Percentiles rank a stretch among this genome's conserved stretches.
phyloP scores from a whole-genome alignment of 2,113 vertebrate species.

The Castor canadensis region DNA sequence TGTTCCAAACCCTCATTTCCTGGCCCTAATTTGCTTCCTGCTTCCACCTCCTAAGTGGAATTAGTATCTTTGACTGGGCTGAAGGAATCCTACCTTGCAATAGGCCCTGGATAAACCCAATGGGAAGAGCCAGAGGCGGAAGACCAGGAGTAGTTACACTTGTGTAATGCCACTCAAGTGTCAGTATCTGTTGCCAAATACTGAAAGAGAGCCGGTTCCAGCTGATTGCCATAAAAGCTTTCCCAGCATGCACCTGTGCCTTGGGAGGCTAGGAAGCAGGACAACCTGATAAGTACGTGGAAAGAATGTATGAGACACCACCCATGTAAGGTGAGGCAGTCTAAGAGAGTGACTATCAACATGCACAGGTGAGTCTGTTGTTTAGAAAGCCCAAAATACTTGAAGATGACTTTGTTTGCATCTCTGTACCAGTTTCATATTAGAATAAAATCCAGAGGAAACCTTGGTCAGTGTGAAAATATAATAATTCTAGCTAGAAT shows the following conservation, averaged over 20 bases:
- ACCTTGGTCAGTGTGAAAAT: not conserved
- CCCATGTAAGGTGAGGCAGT: not conserved
- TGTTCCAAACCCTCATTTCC: not conserved
- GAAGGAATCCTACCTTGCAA: constrained; percentile 1
- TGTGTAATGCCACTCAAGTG: constrained; percentile 50
- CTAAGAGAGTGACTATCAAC: accelerated
- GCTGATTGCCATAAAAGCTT: not conserved
- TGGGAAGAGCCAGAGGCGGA: not conserved
- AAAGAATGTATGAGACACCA: not conserved
- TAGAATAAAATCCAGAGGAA: not conserved
- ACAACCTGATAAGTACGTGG: not conserved
- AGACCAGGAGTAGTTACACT: constrained; percentile 37
- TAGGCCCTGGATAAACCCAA: not conserved
- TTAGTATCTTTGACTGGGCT: not conserved
- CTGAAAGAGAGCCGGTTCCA: constrained; percentile 32
- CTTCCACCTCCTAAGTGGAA: not conserved
- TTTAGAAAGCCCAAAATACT: not conserved
- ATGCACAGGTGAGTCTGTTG: not conserved
- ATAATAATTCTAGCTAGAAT: not conserved
- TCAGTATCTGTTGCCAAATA: constrained; percentile 67
- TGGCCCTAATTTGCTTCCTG: not conserved
- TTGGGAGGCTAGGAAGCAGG: not conserved
- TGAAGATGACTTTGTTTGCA: not conserved
- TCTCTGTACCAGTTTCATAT: not conserved
- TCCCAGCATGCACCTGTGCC: not conserved